Evolutionary conservation across 2,888 invertebrate species (phyloP).

Genomic region (Acanthacorydalis orientalis): DNA sequence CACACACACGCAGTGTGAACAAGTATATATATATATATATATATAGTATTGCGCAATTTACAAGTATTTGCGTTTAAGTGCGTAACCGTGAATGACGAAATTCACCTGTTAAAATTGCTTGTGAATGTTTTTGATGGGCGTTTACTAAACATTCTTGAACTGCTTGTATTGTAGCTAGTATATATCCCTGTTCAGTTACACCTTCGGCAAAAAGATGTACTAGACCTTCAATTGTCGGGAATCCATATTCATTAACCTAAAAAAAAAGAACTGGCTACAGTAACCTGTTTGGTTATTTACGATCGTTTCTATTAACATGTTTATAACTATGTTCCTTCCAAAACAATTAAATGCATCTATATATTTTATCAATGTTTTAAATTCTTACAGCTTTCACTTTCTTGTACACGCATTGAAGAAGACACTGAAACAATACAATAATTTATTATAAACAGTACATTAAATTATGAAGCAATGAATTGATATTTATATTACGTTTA

Average conservation of each 20-base stretch:
- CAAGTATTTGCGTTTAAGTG: no score
- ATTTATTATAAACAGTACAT: constrained; percentile 7
- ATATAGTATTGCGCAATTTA: no score
- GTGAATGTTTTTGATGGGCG: constrained; percentile 26
- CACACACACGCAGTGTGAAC: no score
- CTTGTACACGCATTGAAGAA: constrained; percentile 62
- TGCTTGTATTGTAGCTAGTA: constrained; percentile 54
- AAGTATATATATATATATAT: no score
- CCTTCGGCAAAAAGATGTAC: constrained; percentile 59
- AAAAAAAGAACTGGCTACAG: constrained; percentile 12
- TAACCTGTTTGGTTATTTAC: no score
- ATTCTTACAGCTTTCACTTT: constrained; percentile 61
- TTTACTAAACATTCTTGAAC: constrained; percentile 48
- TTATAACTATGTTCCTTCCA: background rate
- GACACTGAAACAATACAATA: constrained; percentile 40
- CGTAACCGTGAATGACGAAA: no score
- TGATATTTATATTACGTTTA: no score
- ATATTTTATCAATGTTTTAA: background rate
- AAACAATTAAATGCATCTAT: background rate
- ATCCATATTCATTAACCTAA: constrained; percentile 52
- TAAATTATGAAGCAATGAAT: no score
- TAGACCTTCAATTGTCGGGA: constrained; percentile 56
- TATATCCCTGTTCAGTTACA: constrained; percentile 59
- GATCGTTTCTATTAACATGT: no score
- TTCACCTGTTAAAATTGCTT: background rate